Evolutionary conservation across 2,113 vertebrate species (phyloP).

Genomic region (Paraplagusia blochii): DNA sequence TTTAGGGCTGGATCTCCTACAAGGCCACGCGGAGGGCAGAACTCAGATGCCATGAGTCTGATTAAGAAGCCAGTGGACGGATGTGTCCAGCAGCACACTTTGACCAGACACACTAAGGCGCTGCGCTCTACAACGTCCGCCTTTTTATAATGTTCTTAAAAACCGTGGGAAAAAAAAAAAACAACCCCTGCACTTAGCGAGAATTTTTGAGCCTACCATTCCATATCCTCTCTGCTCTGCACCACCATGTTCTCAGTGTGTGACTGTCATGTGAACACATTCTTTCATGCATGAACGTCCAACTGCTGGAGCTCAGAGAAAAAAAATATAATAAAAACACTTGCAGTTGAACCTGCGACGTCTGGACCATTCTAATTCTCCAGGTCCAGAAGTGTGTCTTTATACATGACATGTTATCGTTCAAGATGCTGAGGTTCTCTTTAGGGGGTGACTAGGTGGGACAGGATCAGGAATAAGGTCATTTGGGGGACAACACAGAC

Average conservation of each 20-base stretch:
- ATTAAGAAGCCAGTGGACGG: constrained; percentile 62
- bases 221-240: constrained; percentile 36
- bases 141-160: constrained; percentile 36
- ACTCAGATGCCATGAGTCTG: constrained; percentile 71
- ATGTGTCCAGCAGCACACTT: constrained; percentile 34
- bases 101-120: constrained; percentile 37
- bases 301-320: constrained; percentile 45
- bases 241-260: constrained; percentile 34
- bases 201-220: constrained; percentile 40
- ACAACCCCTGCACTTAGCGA: constrained; percentile 30
- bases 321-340: constrained; percentile 48
- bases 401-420: no score
- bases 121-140: constrained; percentile 23
- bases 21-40: constrained; percentile 51
- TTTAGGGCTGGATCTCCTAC: constrained; percentile 35
- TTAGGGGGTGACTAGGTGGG: no score
- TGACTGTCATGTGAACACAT: constrained; percentile 78
- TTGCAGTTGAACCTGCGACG: no score
- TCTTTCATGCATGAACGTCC: constrained; percentile 70
- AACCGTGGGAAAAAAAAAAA: constrained; percentile 36
- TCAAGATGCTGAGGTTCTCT: no score
- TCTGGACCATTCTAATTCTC: no score
- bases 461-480: no score
- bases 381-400: constrained; percentile 7
- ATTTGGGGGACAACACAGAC: no score